phyloP scores from a whole-genome alignment of 2,888 invertebrate species.

The Ellobium chinense region DNA sequence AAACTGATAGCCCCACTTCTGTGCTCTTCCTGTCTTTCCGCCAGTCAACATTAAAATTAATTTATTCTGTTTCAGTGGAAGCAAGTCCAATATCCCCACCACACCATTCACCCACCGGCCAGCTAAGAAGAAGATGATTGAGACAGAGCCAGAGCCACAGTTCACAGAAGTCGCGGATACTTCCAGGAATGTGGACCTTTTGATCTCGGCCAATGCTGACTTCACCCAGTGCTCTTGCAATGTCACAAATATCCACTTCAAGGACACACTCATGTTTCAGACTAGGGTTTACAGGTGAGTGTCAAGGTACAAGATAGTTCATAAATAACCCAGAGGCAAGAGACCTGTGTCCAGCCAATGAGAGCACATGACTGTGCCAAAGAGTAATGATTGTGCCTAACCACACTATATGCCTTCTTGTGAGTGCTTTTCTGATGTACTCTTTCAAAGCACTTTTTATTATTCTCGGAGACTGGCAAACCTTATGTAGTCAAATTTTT shows the following conservation, averaged over 20 bases:
- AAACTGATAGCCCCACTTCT: neutral
- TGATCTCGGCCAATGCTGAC: constrained; percentile 75
- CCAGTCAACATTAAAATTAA: neutral
- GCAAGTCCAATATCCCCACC: constrained; percentile 47
- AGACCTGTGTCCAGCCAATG: too few relatives aligned
- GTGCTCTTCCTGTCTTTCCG: neutral
- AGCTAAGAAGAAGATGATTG: constrained; percentile 77
- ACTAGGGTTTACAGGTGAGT: constrained; percentile 77
- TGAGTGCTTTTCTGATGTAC: too few relatives aligned
- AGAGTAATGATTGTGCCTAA: too few relatives aligned
- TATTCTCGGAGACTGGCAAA: too few relatives aligned
- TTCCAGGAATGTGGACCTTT: constrained; percentile 70
- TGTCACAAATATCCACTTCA: constrained; percentile 73
- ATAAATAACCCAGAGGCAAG: too few relatives aligned
- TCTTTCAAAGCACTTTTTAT: too few relatives aligned
- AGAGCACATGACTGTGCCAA: too few relatives aligned
- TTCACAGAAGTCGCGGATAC: constrained; percentile 73
- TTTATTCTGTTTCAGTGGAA: constrained; percentile 29
- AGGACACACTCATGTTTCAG: constrained; percentile 79
- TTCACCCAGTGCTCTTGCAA: constrained; percentile 76
- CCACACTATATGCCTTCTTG: too few relatives aligned
- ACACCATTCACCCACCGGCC: constrained; percentile 61
- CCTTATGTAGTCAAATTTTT: too few relatives aligned
- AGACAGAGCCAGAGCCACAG: constrained; percentile 77
- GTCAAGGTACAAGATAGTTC: too few relatives aligned